Evolutionary conservation across 2,113 vertebrate genomes (phyloP).

Genomic region (Thamnophis sirtalis): DNA sequence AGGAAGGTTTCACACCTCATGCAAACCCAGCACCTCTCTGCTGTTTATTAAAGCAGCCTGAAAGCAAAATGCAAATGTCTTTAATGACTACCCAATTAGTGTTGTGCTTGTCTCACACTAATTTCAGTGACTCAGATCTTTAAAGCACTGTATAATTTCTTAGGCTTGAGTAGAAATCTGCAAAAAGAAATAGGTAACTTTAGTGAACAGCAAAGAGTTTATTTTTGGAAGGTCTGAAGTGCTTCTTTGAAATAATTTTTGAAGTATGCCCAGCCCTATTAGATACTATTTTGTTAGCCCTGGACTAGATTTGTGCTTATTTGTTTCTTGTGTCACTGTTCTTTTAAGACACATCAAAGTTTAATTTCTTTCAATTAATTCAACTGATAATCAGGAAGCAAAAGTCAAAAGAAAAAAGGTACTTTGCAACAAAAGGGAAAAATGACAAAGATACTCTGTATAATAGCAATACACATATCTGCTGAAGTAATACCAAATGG

Average conservation of each 20-base stretch:
- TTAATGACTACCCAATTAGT: background rate
- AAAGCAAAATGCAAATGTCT: background rate
- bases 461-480: constrained; percentile 56
- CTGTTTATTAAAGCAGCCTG: background rate
- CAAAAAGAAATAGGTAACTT: background rate
- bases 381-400: constrained; percentile 55
- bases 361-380: constrained; percentile 67
- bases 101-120: background rate
- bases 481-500: constrained; percentile 54
- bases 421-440: constrained; percentile 73
- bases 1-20: background rate
- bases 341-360: constrained; percentile 66
- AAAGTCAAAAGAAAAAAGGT: constrained; percentile 56
- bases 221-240: background rate
- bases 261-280: background rate
- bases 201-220: background rate
- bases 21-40: background rate
- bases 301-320: constrained; percentile 72
- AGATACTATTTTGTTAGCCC: constrained; percentile 58
- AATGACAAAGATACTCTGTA: constrained; percentile 62
- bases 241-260: background rate
- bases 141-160: background rate
- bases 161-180: background rate
- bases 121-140: background rate
- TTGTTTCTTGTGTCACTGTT: constrained; percentile 63